Evolutionary conservation across 2,797 vertebrate genomes (phyloP).

Genomic region (Capromys pilorides): DNA sequence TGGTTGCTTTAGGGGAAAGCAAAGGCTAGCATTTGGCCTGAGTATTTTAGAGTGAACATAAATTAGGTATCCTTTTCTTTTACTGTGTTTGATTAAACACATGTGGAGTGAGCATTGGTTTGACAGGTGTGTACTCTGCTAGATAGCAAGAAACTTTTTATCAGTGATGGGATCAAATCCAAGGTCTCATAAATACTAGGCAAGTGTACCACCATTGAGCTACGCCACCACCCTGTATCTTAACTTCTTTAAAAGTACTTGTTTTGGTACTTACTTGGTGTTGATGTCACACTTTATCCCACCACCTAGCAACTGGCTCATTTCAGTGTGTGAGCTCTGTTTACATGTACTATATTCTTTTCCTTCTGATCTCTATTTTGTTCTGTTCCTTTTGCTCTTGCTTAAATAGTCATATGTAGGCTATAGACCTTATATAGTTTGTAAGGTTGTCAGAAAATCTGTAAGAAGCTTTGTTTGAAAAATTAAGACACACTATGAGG

Average conservation of each 20-base stretch:
- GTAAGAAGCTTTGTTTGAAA: conserved; percentile 34
- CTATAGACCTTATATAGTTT: conserved; percentile 22
- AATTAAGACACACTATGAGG: neutral
- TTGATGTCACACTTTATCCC: neutral
- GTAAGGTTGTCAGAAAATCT: conserved; percentile 47
- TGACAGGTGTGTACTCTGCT: neutral
- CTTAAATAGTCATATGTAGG: conserved; percentile 53
- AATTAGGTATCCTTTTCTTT: neutral
- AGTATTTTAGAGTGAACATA: neutral
- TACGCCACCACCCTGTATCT: neutral
- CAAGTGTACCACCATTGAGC: neutral
- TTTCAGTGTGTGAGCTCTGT: neutral
- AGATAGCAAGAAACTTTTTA: neutral
- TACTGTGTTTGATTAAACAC: neutral
- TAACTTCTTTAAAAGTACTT: conserved; percentile 4
- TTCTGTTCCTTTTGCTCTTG: neutral
- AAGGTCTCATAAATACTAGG: neutral
- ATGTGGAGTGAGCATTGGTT: neutral
- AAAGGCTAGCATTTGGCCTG: neutral
- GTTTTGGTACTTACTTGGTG: no score
- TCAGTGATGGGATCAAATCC: neutral
- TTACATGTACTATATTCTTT: neutral
- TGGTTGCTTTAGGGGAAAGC: neutral
- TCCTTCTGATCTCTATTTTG: neutral
- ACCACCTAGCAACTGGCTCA: neutral